Evolutionary conservation across 2,797 vertebrate genomes (phyloP), one percentile per base, ranked within the genome.

Genomic region (Sphaeramia orbicularis): DNA sequence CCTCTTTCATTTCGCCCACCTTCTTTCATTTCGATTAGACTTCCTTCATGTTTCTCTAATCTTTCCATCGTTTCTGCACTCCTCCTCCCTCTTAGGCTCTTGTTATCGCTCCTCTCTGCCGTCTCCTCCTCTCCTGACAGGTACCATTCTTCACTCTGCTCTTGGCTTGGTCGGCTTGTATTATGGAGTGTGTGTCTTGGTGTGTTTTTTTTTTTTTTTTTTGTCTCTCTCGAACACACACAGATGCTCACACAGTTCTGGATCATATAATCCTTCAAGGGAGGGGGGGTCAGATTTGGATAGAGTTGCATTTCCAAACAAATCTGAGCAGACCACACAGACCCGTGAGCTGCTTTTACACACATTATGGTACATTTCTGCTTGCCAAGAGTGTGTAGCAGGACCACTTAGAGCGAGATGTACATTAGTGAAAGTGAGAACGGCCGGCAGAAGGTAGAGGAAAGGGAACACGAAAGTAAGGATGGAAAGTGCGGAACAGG

Each of bases 91-190:
- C 60, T 9, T 11, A 65, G 68, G 65, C 54, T 74, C 83, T 83
- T 47, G 61, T 89, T 89, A 86, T 86, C 69, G 2, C 83, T 69
- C 44, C 57, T 63, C 67, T 86, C 76, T 67, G 47, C 68, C 42
- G 73, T 82, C 86, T 86, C 73, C 74, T 74, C 74, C 68, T 73
- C 55, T 77, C 45, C 76, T 89, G 86, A 86, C 86, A 85, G 81
- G 74, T 82, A 78, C 82, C 74, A 90, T 91, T 85, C 85, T 83
- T 91, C 87, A 90, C 71, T 83, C 75, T 64, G 55, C 77, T 74
- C 53, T 69, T 58, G 52, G 69, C 53, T 75, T 58, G 41, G 69
- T 57, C 59, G 72, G 38, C 69, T 60, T 24, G 42, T 37, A 21
- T 64, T 71, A 72, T 54, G 21, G 43, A 1, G 27, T 44, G 42